Evolutionary conservation across 2,888 invertebrate genomes (phyloP).

Genomic region (Tachina fera): DNA sequence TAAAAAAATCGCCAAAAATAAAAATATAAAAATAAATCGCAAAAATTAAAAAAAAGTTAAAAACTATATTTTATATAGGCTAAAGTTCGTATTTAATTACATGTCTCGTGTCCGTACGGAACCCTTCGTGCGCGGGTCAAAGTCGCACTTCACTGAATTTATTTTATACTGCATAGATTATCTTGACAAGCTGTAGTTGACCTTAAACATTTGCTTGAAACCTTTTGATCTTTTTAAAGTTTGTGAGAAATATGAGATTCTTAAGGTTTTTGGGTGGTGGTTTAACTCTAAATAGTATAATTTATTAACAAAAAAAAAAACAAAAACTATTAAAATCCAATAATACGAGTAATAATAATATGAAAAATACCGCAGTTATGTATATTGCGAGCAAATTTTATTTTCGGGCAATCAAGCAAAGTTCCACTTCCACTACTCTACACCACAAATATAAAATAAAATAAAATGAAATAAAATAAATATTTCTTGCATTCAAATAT

Average conservation of each 20-base stretch:
- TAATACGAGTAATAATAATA: neutral
- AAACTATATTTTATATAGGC: too few species aligned
- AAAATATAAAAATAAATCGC: too few species aligned
- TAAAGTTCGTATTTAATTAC: too few species aligned
- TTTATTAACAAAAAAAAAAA: conserved; percentile 13
- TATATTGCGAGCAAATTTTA: conserved; percentile 4
- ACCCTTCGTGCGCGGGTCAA: too few species aligned
- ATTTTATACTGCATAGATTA: too few species aligned
- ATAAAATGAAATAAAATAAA: neutral
- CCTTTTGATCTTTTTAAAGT: conserved; percentile 43
- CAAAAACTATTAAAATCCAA: conserved; percentile 18
- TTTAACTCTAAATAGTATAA: conserved; percentile 16
- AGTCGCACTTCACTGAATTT: too few species aligned
- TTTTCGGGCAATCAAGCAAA: conserved; percentile 58
- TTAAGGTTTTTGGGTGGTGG: conserved; percentile 62
- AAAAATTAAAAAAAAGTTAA: too few species aligned
- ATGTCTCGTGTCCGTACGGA: too few species aligned
- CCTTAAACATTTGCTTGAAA: conserved; percentile 30
- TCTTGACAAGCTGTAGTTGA: neutral
- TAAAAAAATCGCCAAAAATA: too few species aligned
- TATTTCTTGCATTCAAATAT: conserved; percentile 33
- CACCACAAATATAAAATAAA: conserved; percentile 1
- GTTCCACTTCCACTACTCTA: conserved; percentile 52
- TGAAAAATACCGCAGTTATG: conserved; percentile 10
- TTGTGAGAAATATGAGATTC: conserved; percentile 48